Base-by-base conservation (phyloP, 2,888 invertebrate genomes). In the Parnassius orleans region DNA sequence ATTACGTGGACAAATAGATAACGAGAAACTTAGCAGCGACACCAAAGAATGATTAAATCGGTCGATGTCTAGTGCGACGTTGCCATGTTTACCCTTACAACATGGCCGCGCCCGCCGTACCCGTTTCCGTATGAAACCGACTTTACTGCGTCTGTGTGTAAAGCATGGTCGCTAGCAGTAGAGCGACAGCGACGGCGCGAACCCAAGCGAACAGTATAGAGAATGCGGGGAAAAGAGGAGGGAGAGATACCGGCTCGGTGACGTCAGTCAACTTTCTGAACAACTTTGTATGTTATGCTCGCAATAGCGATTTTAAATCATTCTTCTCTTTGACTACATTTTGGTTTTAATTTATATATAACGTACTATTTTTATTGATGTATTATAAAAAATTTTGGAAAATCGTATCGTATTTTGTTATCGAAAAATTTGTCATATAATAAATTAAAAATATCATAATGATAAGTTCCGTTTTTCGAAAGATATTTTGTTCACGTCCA, bases 41-140 rank as follows among this genome's bases (percentile, higher is more conserved):
- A 80, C 79, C 71, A 76, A 80, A 77, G 77, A 80, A 77, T 77
- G 86, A 87, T 87, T 87, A 87, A 86, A 87, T 87, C 87, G 90
- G 87, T 90, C 88, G 89, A 87, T 88, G 90, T 89, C 88, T 89
- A 87, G 80, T 83, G 90, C 90, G 90, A 84, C 90, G 90, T 91
- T 91, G 90, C 90, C 90, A 87, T 80, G 80, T 86, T 84, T 87
- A 85, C 83, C 82, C 84, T 87, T 87, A 88, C 89, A 88, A 89
- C 89, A 89, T 89, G 90, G 90, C 90, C 84, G 88, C 86, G 81
- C 82, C 86, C 84, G 80, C 81, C 86, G 87, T 87, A 87, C 86
- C 87, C 88, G 90, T 91, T 91, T 90, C 89, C 89, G 89, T 90
- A 89, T 90, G 90, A 91, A 90, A 90, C 88, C 87, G 79, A 87